Evolutionary conservation across 2,888 invertebrate species (phyloP), one percentile per base, ranked within the genome.

Genomic region (Mythimna pallens): DNA sequence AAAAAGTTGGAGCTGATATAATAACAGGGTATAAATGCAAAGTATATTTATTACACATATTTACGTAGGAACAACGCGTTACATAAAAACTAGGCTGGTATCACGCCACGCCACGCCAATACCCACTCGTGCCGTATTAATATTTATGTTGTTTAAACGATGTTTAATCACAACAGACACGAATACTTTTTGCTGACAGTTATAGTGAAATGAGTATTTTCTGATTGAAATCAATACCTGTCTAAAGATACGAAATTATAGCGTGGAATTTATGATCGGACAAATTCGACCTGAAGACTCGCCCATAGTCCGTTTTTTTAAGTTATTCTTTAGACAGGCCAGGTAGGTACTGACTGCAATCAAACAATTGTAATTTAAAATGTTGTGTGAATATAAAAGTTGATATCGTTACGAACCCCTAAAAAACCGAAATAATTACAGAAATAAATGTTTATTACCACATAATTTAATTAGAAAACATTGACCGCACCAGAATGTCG

Each of bases 71-170:
- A 81, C 78, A 80, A 84, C 81, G 80, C 80, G 82, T 85, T 84
- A 85, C 76, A 84, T 83, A 87, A 87, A 89, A 90, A 87, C 77
- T 83, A 89, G 92, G 92, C 90, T 89, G 86, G 86, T 84, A 87
- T 86, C 83, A 81, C 87, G 90, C 85, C 93, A 94, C 93, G 93
- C 93, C 80, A 89, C 82, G 88, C 86, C 84, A 79, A 84, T 89
- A 92, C 87, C 88, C 86, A 90, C 90, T 89, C 89, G 90, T 90
- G 86, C 88, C 87, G 88, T 92, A 94, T 94, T 93, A 95, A 94
- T 94, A 95, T 94, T 92, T 90, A 94, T 94, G 90, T 87, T 88
- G 88, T 91, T 92, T 94, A 95, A 95, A 94, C 94, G 94, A 90
- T 94, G 93, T 88, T 91, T 94, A 94, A 94, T 94, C 92, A 93